Conservation (phyloP, 2,888 invertebrate genomes). For the Fabriciana adippe region DNA sequence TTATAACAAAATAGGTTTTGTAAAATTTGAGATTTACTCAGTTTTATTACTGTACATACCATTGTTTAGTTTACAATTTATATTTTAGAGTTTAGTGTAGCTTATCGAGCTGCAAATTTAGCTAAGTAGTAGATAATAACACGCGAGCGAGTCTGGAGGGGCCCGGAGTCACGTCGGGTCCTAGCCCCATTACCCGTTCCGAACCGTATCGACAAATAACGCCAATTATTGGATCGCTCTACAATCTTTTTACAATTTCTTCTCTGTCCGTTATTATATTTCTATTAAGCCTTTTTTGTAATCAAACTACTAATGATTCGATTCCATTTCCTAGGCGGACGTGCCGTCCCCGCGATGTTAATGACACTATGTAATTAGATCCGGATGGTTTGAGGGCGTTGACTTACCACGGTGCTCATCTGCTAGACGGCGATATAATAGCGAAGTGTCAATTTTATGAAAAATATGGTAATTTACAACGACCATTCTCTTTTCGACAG, state of each 20-base stretch:
- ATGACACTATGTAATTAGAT: constrained; percentile 81
- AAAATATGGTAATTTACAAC: constrained; percentile 75
- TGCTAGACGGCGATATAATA: constrained; percentile 60
- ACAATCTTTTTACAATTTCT: constrained; percentile 83
- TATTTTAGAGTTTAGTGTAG: constrained; percentile 30
- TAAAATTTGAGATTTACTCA: too few relatives aligned
- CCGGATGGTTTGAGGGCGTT: constrained; percentile 79
- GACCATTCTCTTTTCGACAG: constrained; percentile 51
- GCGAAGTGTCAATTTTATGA: constrained; percentile 77
- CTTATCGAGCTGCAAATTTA: constrained; percentile 56
- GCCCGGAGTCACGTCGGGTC: constrained; percentile 75
- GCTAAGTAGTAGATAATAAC: constrained; percentile 61
- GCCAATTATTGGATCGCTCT: constrained; percentile 82
- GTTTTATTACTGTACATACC: not conserved
- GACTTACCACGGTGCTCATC: constrained; percentile 70
- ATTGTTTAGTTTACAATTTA: not conserved
- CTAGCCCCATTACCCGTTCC: constrained; percentile 78
- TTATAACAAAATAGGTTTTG: too few relatives aligned
- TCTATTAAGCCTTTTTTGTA: constrained; percentile 83
- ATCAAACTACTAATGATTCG: constrained; percentile 83
- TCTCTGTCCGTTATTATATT: constrained; percentile 81
- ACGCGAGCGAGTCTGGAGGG: constrained; percentile 38
- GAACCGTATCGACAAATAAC: constrained; percentile 82
- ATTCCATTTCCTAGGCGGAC: constrained; percentile 82
- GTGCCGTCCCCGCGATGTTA: constrained; percentile 79